phyloP scores from a whole-genome alignment of 2,888 invertebrate species.

The Exocentrus adspersus region DNA sequence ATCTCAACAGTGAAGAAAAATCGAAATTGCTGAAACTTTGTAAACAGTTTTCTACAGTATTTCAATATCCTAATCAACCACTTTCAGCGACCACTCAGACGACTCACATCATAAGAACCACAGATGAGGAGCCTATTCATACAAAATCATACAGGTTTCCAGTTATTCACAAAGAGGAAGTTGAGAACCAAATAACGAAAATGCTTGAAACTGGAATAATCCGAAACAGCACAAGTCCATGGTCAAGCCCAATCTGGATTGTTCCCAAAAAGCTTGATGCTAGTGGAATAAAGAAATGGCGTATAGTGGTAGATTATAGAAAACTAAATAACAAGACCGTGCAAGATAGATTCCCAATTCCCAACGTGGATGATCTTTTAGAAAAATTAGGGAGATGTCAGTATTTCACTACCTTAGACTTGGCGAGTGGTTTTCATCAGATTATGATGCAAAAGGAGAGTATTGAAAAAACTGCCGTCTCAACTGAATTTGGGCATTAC shows the following conservation, averaged over 20 bases:
- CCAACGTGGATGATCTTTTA: constrained; percentile 1
- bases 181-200: constrained; percentile 14
- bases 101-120: no score
- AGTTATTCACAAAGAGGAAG: neutral
- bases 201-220: neutral
- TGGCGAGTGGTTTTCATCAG: constrained; percentile 9
- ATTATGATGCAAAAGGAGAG: neutral
- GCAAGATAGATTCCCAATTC: neutral
- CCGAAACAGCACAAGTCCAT: constrained; percentile 43
- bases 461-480: neutral
- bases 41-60: no score
- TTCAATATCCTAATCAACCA: no score
- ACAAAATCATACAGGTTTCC: no score
- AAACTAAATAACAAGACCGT: constrained; percentile 6
- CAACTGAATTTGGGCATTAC: neutral
- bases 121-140: no score
- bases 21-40: no score
- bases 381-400: constrained; percentile 7
- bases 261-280: constrained; percentile 57
- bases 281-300: constrained; percentile 51
- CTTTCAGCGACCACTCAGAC: neutral
- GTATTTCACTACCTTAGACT: neutral
- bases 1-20: no score
- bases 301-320: neutral
- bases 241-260: constrained; percentile 55